A percentile compares a stretch with the other conserved stretches of the same genome.
These are phyloP conservation scores for Pangasianodon gigas DNA, from an alignment of 2,113 vertebrate genomes.

Conservation along the genomic window DNA sequence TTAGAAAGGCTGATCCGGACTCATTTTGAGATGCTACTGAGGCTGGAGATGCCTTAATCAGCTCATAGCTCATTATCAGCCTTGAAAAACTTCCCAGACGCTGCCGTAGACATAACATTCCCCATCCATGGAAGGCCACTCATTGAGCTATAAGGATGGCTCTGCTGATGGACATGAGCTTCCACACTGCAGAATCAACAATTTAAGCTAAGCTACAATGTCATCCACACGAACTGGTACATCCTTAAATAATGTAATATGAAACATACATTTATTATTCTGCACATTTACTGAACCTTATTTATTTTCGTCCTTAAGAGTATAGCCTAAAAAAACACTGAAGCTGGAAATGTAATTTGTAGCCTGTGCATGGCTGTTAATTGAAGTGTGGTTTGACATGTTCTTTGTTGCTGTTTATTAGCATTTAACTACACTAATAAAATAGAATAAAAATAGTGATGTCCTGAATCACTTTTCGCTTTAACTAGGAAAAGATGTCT, in stretches of 20 bases:
- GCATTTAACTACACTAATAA: neutral
- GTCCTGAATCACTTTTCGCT: neutral
- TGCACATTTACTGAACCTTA: neutral
- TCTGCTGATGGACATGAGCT: neutral
- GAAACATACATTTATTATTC: neutral
- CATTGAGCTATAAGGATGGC: neutral
- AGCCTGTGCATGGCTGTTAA: neutral
- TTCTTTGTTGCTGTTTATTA: neutral
- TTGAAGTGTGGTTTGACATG: neutral
- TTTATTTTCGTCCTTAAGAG: neutral
- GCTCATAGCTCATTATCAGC: neutral
- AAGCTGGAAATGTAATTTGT: neutral
- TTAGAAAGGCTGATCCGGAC: neutral
- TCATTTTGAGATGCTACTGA: neutral
- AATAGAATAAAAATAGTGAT: neutral
- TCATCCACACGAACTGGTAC: neutral
- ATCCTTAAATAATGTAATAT: neutral
- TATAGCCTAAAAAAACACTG: neutral
- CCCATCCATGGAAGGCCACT: neutral
- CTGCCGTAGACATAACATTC: neutral
- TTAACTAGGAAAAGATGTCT: neutral
- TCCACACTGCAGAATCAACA: neutral
- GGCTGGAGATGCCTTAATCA: neutral
- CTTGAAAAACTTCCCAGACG: neutral
- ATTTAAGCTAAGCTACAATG: neutral